phyloP scores from a whole-genome alignment of 2,113 vertebrate species.

The Zapus hudsonius region DNA sequence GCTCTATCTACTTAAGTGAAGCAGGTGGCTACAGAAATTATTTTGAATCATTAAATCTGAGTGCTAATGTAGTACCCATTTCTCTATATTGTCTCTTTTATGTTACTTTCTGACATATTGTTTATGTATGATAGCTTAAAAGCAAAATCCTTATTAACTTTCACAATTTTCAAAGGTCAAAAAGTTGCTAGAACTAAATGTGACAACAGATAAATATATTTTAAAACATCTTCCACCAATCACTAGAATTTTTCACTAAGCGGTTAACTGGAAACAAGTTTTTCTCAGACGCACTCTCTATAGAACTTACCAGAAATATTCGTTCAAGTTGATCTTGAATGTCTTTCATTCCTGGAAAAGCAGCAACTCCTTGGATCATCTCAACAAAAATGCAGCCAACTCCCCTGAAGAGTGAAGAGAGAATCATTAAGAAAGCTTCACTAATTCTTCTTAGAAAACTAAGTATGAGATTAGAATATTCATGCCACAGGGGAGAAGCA shows the following conservation, averaged over 20 bases:
- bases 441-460: constrained; percentile 6
- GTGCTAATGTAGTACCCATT: not conserved
- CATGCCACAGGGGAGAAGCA: not conserved
- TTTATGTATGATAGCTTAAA: not conserved
- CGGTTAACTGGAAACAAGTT: not conserved
- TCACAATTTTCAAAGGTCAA: not conserved
- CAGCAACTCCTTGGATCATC: constrained; percentile 98
- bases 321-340: constrained; percentile 98
- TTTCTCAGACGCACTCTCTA: not conserved
- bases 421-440: constrained; percentile 11
- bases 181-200: constrained; percentile 23
- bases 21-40: not conserved
- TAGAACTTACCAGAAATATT: constrained; percentile 96
- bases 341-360: constrained; percentile 99
- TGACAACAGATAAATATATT: not conserved
- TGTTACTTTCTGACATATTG: not conserved
- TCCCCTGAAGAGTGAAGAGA: constrained; percentile 88
- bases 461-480: not conserved
- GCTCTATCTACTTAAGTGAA: not conserved
- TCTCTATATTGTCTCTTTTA: not conserved
- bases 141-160: constrained; percentile 34
- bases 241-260: not conserved
- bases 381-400: constrained; percentile 99
- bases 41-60: not conserved
- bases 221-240: constrained; percentile 36